A percentile compares a stretch with the other conserved stretches of the same genome.
These are phyloP conservation scores for Turnix velox DNA, from an alignment of 2,113 vertebrate genomes.

Conservation along the genomic window DNA sequence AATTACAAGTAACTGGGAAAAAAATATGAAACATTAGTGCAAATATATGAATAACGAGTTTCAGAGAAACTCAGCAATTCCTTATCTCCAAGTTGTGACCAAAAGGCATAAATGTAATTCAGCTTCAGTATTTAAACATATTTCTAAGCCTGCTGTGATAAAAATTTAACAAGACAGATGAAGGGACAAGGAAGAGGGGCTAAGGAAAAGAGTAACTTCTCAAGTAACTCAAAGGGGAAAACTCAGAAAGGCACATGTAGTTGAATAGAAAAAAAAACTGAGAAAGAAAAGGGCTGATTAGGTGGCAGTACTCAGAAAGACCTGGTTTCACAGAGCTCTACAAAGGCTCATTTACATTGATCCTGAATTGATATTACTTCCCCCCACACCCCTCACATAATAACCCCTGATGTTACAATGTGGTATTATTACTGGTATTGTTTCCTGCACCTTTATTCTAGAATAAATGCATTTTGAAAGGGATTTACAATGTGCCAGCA, in stretches of 20 bases:
- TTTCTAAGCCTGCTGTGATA: not conserved
- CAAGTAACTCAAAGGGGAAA: not conserved
- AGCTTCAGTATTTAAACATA: not conserved
- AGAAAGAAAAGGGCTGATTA: not conserved
- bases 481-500: not conserved
- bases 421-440: not conserved
- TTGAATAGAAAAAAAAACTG: not conserved
- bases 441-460: not conserved
- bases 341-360: not conserved
- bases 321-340: not conserved
- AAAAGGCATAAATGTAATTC: not conserved
- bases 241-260: not conserved
- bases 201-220: not conserved
- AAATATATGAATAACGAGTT: not conserved
- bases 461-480: not conserved
- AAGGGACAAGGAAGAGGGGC: not conserved
- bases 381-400: not conserved
- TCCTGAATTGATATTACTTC: not conserved
- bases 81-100: not conserved
- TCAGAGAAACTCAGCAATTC: not conserved
- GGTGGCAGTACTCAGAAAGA: not conserved
- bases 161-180: not conserved
- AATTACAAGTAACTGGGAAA: not conserved
- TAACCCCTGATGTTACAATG: not conserved
- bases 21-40: not conserved